Evolutionary conservation across 1,140 invertebrate genomes (phyloP), one percentile per base, ranked within the genome.

Genomic region (Drosophila littoralis): DNA sequence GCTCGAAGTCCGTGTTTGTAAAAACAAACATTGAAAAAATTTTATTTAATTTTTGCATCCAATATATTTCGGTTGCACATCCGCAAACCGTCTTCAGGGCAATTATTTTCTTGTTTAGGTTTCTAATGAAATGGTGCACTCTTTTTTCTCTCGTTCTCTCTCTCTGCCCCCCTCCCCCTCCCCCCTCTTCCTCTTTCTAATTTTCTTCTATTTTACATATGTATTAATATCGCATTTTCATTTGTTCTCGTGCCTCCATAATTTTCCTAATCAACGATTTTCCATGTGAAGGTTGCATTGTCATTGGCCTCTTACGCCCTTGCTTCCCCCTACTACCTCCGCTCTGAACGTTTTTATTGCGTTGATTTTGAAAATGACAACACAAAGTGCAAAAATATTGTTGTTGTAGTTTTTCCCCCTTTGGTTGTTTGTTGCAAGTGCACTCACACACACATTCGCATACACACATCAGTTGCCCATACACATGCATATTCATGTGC

Each of bases 211-310:
- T 42, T 43, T 33, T 48, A 22, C 35, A 50, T 60, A 38, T 46
- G 45, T 40, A 54, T 55, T 50, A 45, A 48, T 43, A 55, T 36
- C 17, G 60, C 17, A 55, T 51, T 78, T 54, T 46, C 64, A 50
- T 66, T 64, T 77, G 43, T 43, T 45, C 69, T 64, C 40, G 50
- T 60, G 57, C 64, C 72, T 75, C 68, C 57, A 78, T 86, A 82
- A 91, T 91, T 91, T 91, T 91, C 89, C 66, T 82, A 79, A 76
- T 91, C 79, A 91, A 76, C 80, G 79, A 89, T 91, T 91, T 91
- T 91, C 84, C 91, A 81, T 91, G 89, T 91, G 89, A 91, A 91
- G 89, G 89, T 91, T 91, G 80, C 72, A 81, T 73, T 79, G 79
- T 86, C 71, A 67, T 81, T 60, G 70, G 45, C 54, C n/a, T 36